phyloP scores from a whole-genome alignment of 23 tunicate genomes.

The Corella eumyota region DNA sequence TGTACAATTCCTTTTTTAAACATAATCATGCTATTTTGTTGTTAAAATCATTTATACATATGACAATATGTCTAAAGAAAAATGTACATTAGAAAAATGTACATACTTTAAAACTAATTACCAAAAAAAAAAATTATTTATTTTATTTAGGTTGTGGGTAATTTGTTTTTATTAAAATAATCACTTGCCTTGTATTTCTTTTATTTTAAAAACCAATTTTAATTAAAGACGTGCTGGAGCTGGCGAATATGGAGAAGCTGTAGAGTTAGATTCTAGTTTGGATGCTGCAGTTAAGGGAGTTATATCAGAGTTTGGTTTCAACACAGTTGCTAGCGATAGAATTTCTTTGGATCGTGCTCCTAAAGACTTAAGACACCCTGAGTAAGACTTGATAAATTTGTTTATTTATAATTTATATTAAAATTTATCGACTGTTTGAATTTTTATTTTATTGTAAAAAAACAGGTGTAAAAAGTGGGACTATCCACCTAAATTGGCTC shows the following conservation, averaged over 20 bases:
- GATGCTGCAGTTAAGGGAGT: slow-evolving; percentile 40
- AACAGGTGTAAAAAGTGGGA: slow-evolving; percentile 88
- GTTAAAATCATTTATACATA: neutral
- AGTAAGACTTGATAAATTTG: slow-evolving; percentile 22
- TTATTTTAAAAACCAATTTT: no score
- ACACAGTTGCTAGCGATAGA: slow-evolving; percentile 80
- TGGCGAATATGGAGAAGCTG: slow-evolving; percentile 93
- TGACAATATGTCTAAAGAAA: neutral
- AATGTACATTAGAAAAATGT: neutral
- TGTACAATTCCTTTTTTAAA: neutral
- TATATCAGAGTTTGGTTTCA: slow-evolving; percentile 91
- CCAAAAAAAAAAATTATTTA: no score
- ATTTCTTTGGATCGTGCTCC: slow-evolving; percentile 94
- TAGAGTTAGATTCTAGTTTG: slow-evolving; percentile 47
- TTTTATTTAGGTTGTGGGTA: no score
- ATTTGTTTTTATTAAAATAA: no score
- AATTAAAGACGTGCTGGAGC: slow-evolving; percentile 82
- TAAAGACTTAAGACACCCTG: slow-evolving; percentile 73
- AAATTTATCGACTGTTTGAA: neutral
- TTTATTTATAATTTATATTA: neutral
- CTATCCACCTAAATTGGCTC: slow-evolving; percentile 67
- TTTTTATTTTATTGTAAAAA: no score
- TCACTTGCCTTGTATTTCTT: no score
- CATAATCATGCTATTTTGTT: slow-evolving; percentile 1
- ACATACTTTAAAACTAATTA: no score